A percentile compares a stretch with the other conserved stretches of the same genome.
These are phyloP conservation scores for Sinopyrophorus schimmeli DNA, from an alignment of 2,888 invertebrate species.

Conservation along the genomic window DNA sequence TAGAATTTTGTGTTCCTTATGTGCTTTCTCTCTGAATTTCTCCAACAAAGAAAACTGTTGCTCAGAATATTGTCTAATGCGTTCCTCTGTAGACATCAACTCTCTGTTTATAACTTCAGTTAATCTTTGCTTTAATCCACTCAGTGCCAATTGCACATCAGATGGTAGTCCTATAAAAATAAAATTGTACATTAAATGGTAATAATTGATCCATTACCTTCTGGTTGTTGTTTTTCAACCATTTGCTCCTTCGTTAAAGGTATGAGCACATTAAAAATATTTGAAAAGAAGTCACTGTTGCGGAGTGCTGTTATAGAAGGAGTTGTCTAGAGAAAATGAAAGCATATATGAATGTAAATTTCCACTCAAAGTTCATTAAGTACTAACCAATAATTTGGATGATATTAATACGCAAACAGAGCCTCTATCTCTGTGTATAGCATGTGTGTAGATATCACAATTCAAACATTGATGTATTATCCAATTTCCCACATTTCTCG, in stretches of 20 bases:
- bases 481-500: constrained; percentile 64
- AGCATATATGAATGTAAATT: neutral
- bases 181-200: constrained; percentile 7
- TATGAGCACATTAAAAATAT: constrained; percentile 71
- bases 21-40: constrained; percentile 71
- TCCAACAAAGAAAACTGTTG: constrained; percentile 77
- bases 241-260: constrained; percentile 10
- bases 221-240: constrained; percentile 17
- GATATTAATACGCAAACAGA: constrained; percentile 60
- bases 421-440: constrained; percentile 62
- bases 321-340: constrained; percentile 39
- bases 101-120: constrained; percentile 71
- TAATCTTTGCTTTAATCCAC: constrained; percentile 67
- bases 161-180: constrained; percentile 56
- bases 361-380: neutral
- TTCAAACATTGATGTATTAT: constrained; percentile 65
- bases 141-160: constrained; percentile 61
- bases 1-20: constrained; percentile 71
- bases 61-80: constrained; percentile 74
- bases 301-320: constrained; percentile 62
- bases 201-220: constrained; percentile 11
- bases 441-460: constrained; percentile 67
- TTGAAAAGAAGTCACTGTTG: constrained; percentile 68
- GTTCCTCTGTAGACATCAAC: constrained; percentile 71
- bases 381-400: constrained; percentile 62